These are phyloP conservation scores for Falco berigora DNA, from an alignment of 2,797 vertebrate species.

Conservation along the genomic window DNA sequence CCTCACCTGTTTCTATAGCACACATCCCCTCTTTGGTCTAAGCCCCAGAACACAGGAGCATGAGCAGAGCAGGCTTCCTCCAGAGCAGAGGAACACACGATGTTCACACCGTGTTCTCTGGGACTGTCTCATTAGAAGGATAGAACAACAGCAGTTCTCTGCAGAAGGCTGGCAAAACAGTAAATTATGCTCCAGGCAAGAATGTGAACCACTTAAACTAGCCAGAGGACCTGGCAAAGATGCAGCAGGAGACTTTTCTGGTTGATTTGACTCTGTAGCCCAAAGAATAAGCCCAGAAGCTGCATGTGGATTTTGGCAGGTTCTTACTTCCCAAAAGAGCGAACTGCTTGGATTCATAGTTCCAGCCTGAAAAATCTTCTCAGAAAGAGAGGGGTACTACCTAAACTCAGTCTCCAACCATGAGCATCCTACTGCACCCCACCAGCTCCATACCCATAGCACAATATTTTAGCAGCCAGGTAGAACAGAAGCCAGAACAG, in stretches of 20 bases:
- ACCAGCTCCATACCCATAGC: background rate
- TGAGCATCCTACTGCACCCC: background rate
- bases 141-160: background rate
- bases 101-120: background rate
- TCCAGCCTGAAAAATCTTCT: background rate
- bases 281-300: background rate
- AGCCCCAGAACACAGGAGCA: background rate
- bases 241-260: background rate
- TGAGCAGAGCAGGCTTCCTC: background rate
- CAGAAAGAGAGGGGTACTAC: background rate
- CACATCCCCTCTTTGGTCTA: background rate
- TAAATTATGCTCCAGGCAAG: background rate
- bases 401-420: background rate
- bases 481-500: background rate
- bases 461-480: background rate
- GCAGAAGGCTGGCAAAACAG: background rate
- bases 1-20: background rate
- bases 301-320: background rate
- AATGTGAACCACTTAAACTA: background rate
- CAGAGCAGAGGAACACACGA: background rate
- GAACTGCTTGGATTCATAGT: background rate
- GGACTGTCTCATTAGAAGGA: background rate
- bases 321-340: background rate
- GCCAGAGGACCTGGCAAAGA: slow-evolving; percentile 15
- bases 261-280: background rate